phyloP scores from a whole-genome alignment of 1,140 invertebrate genomes.

The Drosophila navojoa region DNA sequence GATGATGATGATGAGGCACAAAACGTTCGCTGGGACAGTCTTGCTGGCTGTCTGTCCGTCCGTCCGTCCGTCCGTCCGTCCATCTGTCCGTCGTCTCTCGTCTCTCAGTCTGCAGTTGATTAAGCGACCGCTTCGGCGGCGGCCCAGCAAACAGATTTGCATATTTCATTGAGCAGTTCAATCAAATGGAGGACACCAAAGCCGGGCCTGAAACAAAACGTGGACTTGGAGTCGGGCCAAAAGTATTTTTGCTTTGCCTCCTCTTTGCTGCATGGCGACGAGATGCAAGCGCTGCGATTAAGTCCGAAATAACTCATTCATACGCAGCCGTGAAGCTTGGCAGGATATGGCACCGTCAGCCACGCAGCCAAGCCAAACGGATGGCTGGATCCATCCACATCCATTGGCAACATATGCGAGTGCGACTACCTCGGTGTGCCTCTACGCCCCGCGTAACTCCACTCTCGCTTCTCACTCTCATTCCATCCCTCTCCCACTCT shows the following conservation, averaged over 20 bases:
- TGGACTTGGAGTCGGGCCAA: slow-evolving; percentile 39
- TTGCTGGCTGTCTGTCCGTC: not conserved
- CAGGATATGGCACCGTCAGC: slow-evolving; percentile 49
- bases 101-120: slow-evolving; percentile 73
- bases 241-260: slow-evolving; percentile 25
- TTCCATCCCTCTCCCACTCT: not conserved
- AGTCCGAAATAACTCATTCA: slow-evolving; percentile 82
- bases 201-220: slow-evolving; percentile 50
- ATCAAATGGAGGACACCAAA: slow-evolving; percentile 80
- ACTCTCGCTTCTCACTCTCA: not conserved
- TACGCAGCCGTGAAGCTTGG: slow-evolving; percentile 62
- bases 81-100: not conserved
- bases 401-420: slow-evolving; percentile 23
- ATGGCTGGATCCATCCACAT: not conserved
- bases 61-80: not conserved
- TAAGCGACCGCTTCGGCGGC: slow-evolving; percentile 64
- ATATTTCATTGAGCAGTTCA: slow-evolving; percentile 83
- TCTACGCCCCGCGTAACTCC: too few species aligned
- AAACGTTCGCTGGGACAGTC: slow-evolving; percentile 25
- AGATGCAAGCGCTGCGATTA: slow-evolving; percentile 75
- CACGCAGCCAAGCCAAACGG: not conserved
- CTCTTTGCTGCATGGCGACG: slow-evolving; percentile 52
- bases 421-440: not conserved
- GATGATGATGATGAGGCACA: slow-evolving; percentile 47
- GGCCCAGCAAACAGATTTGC: slow-evolving; percentile 70